These are phyloP conservation scores for Drosophila obscura DNA, from an alignment of 1,140 invertebrate species.

Conservation along the genomic window DNA sequence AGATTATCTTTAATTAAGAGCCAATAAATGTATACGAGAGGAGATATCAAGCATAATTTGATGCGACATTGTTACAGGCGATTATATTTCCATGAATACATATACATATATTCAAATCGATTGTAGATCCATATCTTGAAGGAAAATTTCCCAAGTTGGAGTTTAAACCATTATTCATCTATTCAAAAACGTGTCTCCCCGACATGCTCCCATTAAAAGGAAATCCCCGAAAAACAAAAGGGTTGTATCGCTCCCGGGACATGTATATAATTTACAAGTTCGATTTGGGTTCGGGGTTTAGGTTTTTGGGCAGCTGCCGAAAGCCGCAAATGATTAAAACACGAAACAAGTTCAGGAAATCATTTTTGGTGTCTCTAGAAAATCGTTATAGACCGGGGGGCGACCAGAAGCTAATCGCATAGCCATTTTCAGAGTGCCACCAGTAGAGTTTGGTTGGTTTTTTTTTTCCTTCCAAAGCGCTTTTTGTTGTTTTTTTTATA, in stretches of 20 bases:
- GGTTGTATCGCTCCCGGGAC: conserved; percentile 34
- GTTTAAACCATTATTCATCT: neutral
- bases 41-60: conserved; percentile 23
- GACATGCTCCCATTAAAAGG: conserved; percentile 50
- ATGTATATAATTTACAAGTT: conserved; percentile 65
- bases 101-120: conserved; percentile 12
- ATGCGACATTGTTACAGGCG: conserved; percentile 36
- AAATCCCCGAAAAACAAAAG: conserved; percentile 47
- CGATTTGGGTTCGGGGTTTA: conserved; percentile 11
- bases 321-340: conserved; percentile 59
- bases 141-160: too few relatives aligned
- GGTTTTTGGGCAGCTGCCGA: conserved; percentile 55
- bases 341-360: conserved; percentile 54
- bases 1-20: conserved; percentile 53
- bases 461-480: conserved; percentile 7
- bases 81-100: conserved; percentile 32
- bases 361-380: conserved; percentile 9
- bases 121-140: conserved; percentile 3
- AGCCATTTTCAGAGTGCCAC: conserved; percentile 67
- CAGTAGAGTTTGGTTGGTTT: conserved; percentile 16
- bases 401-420: conserved; percentile 59
- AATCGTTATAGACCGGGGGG: conserved; percentile 24
- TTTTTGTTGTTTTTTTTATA: conserved; percentile 12
- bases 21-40: conserved; percentile 35
- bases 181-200: neutral